Evolutionary conservation across 1,140 invertebrate species (phyloP), one percentile per base, ranked within the genome.

Genomic region (Scaptodrosophila lebanonensis): DNA sequence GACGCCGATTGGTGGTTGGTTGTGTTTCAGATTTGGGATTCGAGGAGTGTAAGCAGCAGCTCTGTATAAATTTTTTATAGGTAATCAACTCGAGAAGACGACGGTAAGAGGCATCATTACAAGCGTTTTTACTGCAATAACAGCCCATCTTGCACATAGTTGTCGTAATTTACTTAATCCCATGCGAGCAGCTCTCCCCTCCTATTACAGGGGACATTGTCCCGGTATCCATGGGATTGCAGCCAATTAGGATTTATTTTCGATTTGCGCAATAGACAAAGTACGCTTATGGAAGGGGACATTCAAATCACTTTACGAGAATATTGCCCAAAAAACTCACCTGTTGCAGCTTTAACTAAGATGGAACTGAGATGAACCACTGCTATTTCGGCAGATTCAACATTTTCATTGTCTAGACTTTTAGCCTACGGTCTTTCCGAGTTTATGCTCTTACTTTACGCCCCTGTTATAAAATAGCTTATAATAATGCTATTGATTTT

Each of bases 111-210:
- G 83, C 79, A 86, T 86, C 84, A 86, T 86, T 86, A 86, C 84
- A 86, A 86, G 84, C 69, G 66, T 65, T 86, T 77, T 82, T 69
- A 83, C 69, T 79, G 84, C 82, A 84, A 77, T 83, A 86, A 86
- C 83, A 84, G 84, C 75, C 83, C 84, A 86, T 86, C 84, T 86
- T 86, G 84, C 84, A 86, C 84, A 86, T 86, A 86, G 84, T 86
- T 86, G 85, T 73, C 71, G 83, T 75, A 82, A 85, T 86, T 86
- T 84, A 67, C 75, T 73, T 86, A 66, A 86, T 82, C 75, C 77
- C 79, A 20, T 69, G 56, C 61, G 68, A 50, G 48, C 32, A 65
- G 35, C 50, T 12, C n/a, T n/a, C n/a, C 27, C 27, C 5, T 29
- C 27, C 5, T 6, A 29, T 5, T 29, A 6, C 27, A 5, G 27